Evolutionary conservation across 2,888 invertebrate genomes (phyloP), one percentile per base, ranked within the genome.

Genomic region (Trichogramma evanescens): DNA sequence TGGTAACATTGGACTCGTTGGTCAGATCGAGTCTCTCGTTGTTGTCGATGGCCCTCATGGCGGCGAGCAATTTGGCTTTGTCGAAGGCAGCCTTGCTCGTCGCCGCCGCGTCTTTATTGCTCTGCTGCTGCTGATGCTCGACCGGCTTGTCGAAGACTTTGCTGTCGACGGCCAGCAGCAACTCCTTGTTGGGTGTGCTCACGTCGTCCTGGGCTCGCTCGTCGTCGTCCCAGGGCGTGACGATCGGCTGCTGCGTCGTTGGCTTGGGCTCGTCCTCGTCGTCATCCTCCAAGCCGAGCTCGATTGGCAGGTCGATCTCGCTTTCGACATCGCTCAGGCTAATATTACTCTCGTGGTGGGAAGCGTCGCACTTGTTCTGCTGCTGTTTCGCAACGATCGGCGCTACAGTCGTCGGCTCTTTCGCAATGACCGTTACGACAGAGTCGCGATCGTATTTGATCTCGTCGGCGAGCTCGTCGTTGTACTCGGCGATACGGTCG

Each of bases 41-140:
- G 61, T 82, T 79, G 70, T 86, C 86, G 63, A 87, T 86, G 38
- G 84, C 84, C 68, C 84, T 83, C 62, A 87, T 79, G 3, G 84
- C 83, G 9, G 84, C 86, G 56, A 87, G 76, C 49, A 87, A 72
- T 69, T 84, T 83, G 54, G 80, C 80, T 70, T 85, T 86, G 59
- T 82, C 81, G 48, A 79, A 75, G 58, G 62, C 7, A 66, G 63
- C 44, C 65, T 65, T 63, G 65, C 65, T 41, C 66, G 67, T n/a
- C 7, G 3, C 5, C 52, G 13, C 13, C 3, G 26, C 26, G 3
- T 26, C 26, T 26, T 26, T 26, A 3, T 26, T 26, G 26, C 26
- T 2, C 9, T 1, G n/a, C 49, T 26, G 42, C 41, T 8, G 56
- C 5, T n/a, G 56, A 5, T n/a, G 49, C 49, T n/a, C 38, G 56